Evolutionary conservation across 2,888 invertebrate genomes (phyloP).

Genomic region (Nesidiocoris tenuis): DNA sequence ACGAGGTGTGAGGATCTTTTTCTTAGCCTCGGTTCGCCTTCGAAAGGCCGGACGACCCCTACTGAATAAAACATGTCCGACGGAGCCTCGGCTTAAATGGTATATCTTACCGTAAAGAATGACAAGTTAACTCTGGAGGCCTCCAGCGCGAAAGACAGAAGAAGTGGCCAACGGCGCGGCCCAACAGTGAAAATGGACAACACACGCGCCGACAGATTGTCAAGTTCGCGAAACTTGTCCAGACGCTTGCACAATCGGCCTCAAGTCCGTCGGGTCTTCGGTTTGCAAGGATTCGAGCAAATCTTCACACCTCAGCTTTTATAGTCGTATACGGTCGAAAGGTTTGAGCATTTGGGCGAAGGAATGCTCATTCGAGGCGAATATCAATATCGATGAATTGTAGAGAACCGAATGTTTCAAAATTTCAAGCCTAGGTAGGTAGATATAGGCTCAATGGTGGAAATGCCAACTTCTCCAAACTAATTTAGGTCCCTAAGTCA

Average conservation of each 20-base stretch:
- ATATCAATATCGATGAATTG: too few relatives aligned
- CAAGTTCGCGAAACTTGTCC: constrained; percentile 31
- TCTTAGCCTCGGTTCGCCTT: constrained; percentile 27
- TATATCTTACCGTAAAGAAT: constrained; percentile 44
- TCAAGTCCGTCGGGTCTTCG: neutral
- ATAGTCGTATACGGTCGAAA: too few relatives aligned
- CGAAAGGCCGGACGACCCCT: constrained; percentile 11
- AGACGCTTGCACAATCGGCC: neutral
- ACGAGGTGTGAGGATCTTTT: constrained; percentile 40
- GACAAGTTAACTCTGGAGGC: constrained; percentile 39
- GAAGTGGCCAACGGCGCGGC: neutral
- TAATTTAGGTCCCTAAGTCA: too few relatives aligned
- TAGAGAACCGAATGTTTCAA: too few relatives aligned
- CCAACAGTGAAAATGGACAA: constrained; percentile 15
- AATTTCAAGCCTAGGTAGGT: too few relatives aligned
- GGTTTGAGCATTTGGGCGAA: too few relatives aligned
- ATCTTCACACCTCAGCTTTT: neutral
- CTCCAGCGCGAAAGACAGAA: neutral
- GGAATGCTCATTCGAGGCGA: too few relatives aligned
- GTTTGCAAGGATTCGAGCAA: neutral
- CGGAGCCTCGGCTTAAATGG: constrained; percentile 35
- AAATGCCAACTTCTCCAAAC: too few relatives aligned
- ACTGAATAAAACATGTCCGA: constrained; percentile 32
- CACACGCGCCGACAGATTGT: constrained; percentile 44
- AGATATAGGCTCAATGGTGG: too few relatives aligned